Percentiles rank a stretch among this genome's conserved stretches.
Conservation (phyloP, 2,888 invertebrate species). For the Caenorhabditis sp. region DNA sequence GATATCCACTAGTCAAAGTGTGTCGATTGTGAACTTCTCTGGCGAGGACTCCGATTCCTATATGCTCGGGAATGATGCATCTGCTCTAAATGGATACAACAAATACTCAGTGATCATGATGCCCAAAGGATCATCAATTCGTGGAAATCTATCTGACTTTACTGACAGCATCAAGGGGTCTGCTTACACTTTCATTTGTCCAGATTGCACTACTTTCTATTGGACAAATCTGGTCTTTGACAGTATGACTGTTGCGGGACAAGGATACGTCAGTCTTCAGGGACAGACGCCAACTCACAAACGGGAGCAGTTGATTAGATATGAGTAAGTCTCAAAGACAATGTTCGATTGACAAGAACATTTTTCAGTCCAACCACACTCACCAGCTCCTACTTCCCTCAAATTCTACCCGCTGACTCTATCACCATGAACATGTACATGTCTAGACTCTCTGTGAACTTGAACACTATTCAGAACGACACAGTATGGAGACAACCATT, state of each 20-base stretch:
- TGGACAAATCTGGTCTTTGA: constrained; percentile 20
- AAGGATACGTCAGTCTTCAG: constrained; percentile 28
- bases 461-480: constrained; percentile 5
- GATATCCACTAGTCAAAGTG: neutral
- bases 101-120: constrained; percentile 12
- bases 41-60: neutral
- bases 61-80: constrained; percentile 41
- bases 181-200: constrained; percentile 48
- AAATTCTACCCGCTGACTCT: constrained; percentile 5
- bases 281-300: constrained; percentile 55
- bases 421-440: neutral
- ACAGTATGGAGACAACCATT: neutral
- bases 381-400: neutral
- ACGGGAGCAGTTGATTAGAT: constrained; percentile 35
- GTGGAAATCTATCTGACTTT: constrained; percentile 11
- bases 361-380: constrained; percentile 29
- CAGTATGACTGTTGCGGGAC: constrained; percentile 13
- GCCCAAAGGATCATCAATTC: neutral
- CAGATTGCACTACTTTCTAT: constrained; percentile 41
- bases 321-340: constrained; percentile 24
- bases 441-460: neutral
- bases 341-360: too few relatives aligned
- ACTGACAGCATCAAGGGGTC: neutral
- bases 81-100: neutral
- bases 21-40: constrained; percentile 38